A percentile compares a stretch with the other conserved stretches of the same genome.
phyloP scores from a whole-genome alignment of 2,113 vertebrate species.

The Pteruthius melanotis region DNA sequence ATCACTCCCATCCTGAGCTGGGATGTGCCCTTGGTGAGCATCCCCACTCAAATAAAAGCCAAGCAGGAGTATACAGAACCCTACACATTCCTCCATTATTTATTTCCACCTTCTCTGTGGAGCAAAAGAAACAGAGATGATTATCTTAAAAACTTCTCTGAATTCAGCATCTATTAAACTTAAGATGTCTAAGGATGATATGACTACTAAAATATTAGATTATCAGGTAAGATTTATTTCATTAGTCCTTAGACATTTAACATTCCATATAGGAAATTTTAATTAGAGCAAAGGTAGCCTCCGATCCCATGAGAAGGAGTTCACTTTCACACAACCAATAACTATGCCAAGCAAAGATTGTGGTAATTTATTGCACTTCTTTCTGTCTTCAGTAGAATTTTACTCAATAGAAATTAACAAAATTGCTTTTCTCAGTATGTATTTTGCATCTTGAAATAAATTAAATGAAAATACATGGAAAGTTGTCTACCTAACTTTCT shows the following conservation, averaged over 20 bases:
- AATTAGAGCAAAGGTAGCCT: constrained; percentile 64
- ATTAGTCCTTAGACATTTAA: constrained; percentile 65
- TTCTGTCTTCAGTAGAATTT: constrained; percentile 28
- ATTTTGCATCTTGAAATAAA: constrained; percentile 60
- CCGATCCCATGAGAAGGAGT: constrained; percentile 38
- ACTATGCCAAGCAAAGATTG: constrained; percentile 54
- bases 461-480: constrained; percentile 23
- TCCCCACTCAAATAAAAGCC: background rate
- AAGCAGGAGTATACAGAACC: background rate
- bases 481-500: constrained; percentile 15
- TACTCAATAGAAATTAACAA: constrained; percentile 56
- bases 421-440: background rate
- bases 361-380: constrained; percentile 58
- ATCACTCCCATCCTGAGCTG: background rate
- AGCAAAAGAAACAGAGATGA: background rate
- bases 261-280: constrained; percentile 54
- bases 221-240: constrained; percentile 51
- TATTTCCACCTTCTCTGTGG: background rate
- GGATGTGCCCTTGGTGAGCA: background rate
- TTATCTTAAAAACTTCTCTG: background rate
- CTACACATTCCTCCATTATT: background rate
- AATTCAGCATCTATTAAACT: background rate
- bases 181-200: constrained; percentile 6
- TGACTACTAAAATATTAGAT: constrained; percentile 22
- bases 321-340: constrained; percentile 37